Percentiles rank a stretch among this genome's conserved stretches.
These are phyloP conservation scores for Arothron firmamentum DNA, from an alignment of 2,113 vertebrate genomes.

Conservation along the genomic window DNA sequence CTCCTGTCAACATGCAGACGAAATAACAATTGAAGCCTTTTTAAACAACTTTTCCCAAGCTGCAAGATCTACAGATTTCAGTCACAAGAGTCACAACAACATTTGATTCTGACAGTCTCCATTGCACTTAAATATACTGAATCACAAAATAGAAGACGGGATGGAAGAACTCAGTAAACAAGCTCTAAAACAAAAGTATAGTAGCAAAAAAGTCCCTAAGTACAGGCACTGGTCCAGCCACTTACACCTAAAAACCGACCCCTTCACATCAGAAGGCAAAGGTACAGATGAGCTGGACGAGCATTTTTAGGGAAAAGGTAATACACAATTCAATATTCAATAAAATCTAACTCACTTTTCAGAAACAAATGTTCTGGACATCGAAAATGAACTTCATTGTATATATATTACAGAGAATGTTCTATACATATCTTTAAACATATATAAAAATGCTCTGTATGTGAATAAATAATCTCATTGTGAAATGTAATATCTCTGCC, in stretches of 20 bases:
- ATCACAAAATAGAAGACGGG: conserved; percentile 28
- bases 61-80: conserved; percentile 30
- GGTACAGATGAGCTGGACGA: conserved; percentile 33
- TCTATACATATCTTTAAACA: conserved; percentile 73
- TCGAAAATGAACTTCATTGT: conserved; percentile 64
- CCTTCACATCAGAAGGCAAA: conserved; percentile 38
- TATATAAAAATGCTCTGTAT: conserved; percentile 76
- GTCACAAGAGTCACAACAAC: conserved; percentile 21
- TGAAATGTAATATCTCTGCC: conserved; percentile 67
- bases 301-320: conserved; percentile 1
- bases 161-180: conserved; percentile 14
- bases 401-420: conserved; percentile 74
- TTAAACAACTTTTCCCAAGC: conserved; percentile 36
- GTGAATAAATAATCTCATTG: conserved; percentile 75
- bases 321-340: conserved; percentile 22
- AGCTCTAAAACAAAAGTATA: conserved; percentile 10
- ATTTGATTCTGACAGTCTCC: conserved; percentile 24
- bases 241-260: conserved; percentile 28
- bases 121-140: conserved; percentile 15
- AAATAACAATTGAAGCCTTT: conserved; percentile 52
- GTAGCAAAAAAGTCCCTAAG: conserved; percentile 58
- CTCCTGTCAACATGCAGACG: conserved; percentile 39
- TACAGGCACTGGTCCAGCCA: conserved; percentile 51
- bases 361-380: conserved; percentile 58
- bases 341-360: conserved; percentile 35